Base-by-base conservation (phyloP, 2,113 vertebrate species). In the Pyrgilauda ruficollis region DNA sequence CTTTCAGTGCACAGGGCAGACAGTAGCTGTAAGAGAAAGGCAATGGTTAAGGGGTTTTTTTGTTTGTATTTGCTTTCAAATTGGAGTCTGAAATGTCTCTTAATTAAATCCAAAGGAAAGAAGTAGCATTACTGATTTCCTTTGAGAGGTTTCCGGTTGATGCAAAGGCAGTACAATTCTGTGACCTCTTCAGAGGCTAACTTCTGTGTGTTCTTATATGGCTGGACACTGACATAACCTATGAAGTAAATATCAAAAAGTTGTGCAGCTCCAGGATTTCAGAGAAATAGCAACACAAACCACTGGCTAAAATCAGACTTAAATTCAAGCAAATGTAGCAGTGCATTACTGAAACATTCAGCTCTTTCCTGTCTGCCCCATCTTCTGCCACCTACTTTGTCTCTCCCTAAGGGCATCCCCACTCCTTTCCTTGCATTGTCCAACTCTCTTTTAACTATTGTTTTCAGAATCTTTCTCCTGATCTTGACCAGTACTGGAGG, bases 31-130 rank as follows among this genome's bases (percentile, higher is more conserved):
- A 87, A 89, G 23, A 82, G 49, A 95, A 93, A 95, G 61, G 9
- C 76, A 72, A 0, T 63, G 68, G 39, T 55, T 58, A 44, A 50
- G 22, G 8, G 15, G 1, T 10, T 30, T 33, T 49, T 74, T 55
- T 33, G 26, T 47, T 75, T 74, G 28, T 58, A 22, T 75, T 91
- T 84, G 18, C 77, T 93, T 94, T 94, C 66, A 89, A 72, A 94
- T 64, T 84, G 49, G 24, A 84, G 46, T 33, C 80, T 84, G 52
- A 90, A 94, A 90, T 84, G 41, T 89, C 93, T 86, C 56, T 93
- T 93, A 90, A 90, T 94, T 86, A 95, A 96, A 96, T 95, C 46
- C 46, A 79, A 87, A 87, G 69, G 69, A 93, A 84, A 90, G 49
- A 75, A 78, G 26, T 90, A 84, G 49, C 72, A 82, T 92, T 93